These are phyloP conservation scores for Pelmatolapia mariae DNA, from an alignment of 2,113 vertebrate species.

Conservation along the genomic window DNA sequence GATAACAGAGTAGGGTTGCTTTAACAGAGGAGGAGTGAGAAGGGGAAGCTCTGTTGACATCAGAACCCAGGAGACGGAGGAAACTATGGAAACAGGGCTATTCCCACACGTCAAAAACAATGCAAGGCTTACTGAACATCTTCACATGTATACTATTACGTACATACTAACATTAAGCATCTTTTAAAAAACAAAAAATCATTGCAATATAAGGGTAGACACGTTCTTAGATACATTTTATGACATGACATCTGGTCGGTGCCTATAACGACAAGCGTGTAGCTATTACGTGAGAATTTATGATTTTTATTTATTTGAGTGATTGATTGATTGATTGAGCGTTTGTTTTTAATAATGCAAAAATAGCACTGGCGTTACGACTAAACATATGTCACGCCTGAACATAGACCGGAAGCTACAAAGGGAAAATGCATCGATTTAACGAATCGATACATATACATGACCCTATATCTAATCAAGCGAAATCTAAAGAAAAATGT, in stretches of 20 bases:
- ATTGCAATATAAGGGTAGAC: not conserved
- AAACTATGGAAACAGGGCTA: conserved; percentile 54
- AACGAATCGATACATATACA: not conserved
- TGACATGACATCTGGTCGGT: not conserved
- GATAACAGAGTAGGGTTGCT: not conserved
- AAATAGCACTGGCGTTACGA: not conserved
- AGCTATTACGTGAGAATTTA: not conserved
- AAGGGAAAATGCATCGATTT: not conserved
- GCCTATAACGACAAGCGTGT: not conserved
- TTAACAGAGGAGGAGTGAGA: not conserved
- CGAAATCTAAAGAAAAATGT: not conserved
- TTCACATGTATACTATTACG: not conserved
- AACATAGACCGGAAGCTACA: not conserved
- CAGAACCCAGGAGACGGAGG: conserved; percentile 11
- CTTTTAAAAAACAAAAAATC: not conserved
- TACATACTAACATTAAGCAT: not conserved
- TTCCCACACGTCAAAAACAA: conserved; percentile 14
- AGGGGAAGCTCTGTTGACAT: conserved; percentile 17
- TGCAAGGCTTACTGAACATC: not conserved
- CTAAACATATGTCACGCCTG: not conserved
- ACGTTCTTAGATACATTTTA: not conserved
- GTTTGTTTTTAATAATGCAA: not conserved
- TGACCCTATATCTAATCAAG: not conserved
- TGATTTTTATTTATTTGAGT: not conserved
- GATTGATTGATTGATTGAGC: not conserved